phyloP scores from a whole-genome alignment of 2,797 vertebrate genomes.

The Sebastes alutus region DNA sequence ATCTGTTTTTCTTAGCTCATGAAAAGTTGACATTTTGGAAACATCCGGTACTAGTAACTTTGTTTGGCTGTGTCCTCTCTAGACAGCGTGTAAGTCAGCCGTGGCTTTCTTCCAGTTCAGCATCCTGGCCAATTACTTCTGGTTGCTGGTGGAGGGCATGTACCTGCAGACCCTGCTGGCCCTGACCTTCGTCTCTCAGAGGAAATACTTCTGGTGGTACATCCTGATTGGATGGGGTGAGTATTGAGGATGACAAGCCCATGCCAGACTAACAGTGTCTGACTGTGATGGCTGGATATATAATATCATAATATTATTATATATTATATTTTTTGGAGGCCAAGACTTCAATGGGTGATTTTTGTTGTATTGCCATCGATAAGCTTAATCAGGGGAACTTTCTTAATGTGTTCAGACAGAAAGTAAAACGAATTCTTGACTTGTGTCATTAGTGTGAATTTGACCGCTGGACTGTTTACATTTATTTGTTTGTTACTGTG shows the following conservation, averaged over 20 bases:
- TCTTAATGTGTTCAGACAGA: not conserved
- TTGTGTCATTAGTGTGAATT: not conserved
- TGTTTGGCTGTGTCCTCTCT: conserved; percentile 7
- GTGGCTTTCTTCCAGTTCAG: conserved; percentile 91
- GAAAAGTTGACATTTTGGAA: not conserved
- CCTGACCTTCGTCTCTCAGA: conserved; percentile 88
- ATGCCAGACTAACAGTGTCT: not conserved
- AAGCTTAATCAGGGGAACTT: not conserved
- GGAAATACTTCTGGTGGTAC: conserved; percentile 92
- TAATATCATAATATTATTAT: too few species aligned
- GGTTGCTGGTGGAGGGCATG: conserved; percentile 92
- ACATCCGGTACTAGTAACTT: not conserved
- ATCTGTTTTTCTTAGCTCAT: not conserved
- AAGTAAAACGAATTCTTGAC: accelerated
- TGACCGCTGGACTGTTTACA: not conserved
- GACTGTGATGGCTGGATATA: not conserved
- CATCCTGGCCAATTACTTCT: conserved; percentile 91
- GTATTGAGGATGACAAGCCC: conserved; percentile 38
- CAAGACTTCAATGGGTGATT: not conserved
- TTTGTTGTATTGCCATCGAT: not conserved
- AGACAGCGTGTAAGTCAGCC: conserved; percentile 87
- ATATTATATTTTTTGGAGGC: too few species aligned
- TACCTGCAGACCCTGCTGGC: conserved; percentile 91
- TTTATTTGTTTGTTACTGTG: too few species aligned
- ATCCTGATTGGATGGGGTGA: conserved; percentile 90